These are phyloP conservation scores for Epistrophella euchroma DNA, from an alignment of 2,888 invertebrate genomes.

Conservation along the genomic window DNA sequence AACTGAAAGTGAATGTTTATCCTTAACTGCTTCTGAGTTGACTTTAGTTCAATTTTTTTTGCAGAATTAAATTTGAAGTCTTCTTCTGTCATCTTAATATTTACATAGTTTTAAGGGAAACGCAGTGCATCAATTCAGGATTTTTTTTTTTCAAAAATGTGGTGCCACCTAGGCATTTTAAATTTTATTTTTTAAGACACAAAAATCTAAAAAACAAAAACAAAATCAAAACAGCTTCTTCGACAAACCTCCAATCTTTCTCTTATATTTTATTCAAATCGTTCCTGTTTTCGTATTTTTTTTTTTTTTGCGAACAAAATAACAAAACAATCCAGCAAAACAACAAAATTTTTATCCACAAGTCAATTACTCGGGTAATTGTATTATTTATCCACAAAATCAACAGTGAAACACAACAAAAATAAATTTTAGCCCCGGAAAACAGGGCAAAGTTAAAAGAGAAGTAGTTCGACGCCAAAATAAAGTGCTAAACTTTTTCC, in stretches of 20 bases:
- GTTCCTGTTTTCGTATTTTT: slow-evolving; percentile 8
- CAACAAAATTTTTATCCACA: slow-evolving; percentile 52
- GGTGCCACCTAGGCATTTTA: not conserved
- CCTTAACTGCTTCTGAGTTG: too few species aligned
- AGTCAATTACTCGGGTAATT: slow-evolving; percentile 70
- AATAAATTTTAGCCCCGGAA: slow-evolving; percentile 41
- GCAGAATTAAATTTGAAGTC: too few species aligned
- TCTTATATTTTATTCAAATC: slow-evolving; percentile 12
- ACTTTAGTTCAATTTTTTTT: too few species aligned
- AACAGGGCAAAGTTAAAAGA: slow-evolving; percentile 64
- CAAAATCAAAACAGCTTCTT: not conserved
- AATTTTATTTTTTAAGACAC: not conserved
- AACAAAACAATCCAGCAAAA: not conserved
- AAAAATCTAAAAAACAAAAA: not conserved
- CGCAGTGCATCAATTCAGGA: not conserved
- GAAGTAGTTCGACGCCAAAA: slow-evolving; percentile 73
- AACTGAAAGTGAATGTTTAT: too few species aligned
- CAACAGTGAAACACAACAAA: slow-evolving; percentile 61
- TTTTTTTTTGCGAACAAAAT: not conserved
- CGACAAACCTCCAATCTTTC: not conserved
- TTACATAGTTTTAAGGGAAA: too few species aligned
- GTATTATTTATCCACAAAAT: slow-evolving; percentile 61
- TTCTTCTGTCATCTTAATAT: too few species aligned
- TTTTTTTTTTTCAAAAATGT: not conserved
- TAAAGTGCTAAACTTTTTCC: slow-evolving; percentile 68